phyloP scores from a whole-genome alignment of 2,888 invertebrate species.

The Yponomeuta evonymella region DNA sequence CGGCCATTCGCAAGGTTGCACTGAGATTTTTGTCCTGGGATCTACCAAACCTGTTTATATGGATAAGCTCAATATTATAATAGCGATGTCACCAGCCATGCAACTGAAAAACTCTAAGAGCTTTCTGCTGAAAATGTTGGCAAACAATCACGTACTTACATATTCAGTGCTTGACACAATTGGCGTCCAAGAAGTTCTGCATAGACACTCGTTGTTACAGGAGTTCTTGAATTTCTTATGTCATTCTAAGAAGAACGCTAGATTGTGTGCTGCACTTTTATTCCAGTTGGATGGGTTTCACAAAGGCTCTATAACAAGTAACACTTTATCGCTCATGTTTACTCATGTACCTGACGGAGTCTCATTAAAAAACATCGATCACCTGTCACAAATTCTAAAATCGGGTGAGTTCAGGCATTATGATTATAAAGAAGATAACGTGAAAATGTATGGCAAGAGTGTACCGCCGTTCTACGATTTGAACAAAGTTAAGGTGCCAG shows the following conservation, averaged over 20 bases:
- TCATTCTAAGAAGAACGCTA: not conserved
- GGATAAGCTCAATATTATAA: not conserved
- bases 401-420: slow-evolving; percentile 1
- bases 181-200: slow-evolving; percentile 4
- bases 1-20: slow-evolving; percentile 39
- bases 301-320: not conserved
- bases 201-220: not conserved
- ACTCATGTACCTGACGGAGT: slow-evolving; percentile 7
- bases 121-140: not conserved
- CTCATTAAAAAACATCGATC: not conserved
- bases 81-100: slow-evolving; percentile 2
- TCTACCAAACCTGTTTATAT: slow-evolving; percentile 7
- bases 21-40: not conserved
- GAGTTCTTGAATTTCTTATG: slow-evolving; percentile 7
- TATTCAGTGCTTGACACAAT: not conserved
- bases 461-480: slow-evolving; percentile 10
- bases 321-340: slow-evolving; percentile 6
- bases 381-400: not conserved
- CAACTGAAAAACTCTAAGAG: not conserved
- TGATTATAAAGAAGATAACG: slow-evolving; percentile 5
- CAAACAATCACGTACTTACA: not conserved
- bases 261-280: not conserved
- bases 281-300: not conserved
- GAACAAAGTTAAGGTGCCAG: not conserved
- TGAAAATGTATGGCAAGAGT: slow-evolving; percentile 7